Conservation (phyloP, 2,888 invertebrate genomes). For the Gasteruption jaculator region DNA sequence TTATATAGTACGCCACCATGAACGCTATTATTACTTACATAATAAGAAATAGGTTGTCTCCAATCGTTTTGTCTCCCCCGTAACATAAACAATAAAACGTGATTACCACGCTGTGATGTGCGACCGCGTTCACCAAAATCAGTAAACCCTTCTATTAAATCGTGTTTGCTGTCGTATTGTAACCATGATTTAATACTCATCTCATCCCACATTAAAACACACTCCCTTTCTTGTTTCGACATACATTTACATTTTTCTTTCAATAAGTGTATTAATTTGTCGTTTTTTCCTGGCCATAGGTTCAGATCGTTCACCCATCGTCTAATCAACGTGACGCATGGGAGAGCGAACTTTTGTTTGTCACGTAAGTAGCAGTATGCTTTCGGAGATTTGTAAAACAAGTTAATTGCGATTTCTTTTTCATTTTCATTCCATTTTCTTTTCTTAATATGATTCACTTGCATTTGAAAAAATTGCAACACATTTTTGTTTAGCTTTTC, state of each 20-base stretch:
- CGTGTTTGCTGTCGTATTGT: conserved; percentile 23
- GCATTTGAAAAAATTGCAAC: conserved; percentile 21
- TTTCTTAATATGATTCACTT: conserved; percentile 22
- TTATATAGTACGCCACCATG: conserved; percentile 10
- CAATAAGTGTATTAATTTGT: conserved; percentile 23
- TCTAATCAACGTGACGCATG: conserved; percentile 27
- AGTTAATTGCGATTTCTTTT: conserved; percentile 28
- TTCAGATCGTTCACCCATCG: conserved; percentile 29
- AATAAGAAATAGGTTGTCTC: conserved; percentile 29
- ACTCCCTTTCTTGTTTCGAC: conserved; percentile 23
- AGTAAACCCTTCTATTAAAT: conserved; percentile 26
- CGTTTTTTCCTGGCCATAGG: conserved; percentile 26
- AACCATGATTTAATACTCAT: conserved; percentile 26
- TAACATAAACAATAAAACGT: conserved; percentile 30
- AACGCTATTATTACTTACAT: conserved; percentile 20
- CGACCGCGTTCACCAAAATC: conserved; percentile 26
- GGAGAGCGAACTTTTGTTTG: conserved; percentile 27
- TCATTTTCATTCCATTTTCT: too few species aligned
- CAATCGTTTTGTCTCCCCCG: conserved; percentile 24
- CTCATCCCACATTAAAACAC: conserved; percentile 30
- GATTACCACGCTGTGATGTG: conserved; percentile 21
- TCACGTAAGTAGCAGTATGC: conserved; percentile 27
- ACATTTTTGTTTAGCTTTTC: conserved; percentile 5
- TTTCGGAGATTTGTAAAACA: conserved; percentile 34
- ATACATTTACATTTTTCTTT: conserved; percentile 26